Conservation (phyloP, 2,113 vertebrate genomes). For the Cheirogaleus medius region DNA sequence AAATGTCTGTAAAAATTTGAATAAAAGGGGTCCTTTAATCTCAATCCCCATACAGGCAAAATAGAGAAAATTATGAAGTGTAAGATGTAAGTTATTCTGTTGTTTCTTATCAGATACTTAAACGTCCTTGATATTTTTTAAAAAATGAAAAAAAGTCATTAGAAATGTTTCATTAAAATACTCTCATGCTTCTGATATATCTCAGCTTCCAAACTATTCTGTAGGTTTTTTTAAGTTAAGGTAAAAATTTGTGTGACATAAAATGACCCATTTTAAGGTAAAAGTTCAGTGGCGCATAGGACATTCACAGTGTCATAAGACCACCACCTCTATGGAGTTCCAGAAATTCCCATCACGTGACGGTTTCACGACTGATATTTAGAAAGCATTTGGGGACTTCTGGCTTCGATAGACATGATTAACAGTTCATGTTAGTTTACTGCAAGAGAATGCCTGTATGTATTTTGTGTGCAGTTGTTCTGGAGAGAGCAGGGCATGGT, state of each 20-base stretch:
- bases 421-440: neutral
- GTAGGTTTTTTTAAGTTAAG: neutral
- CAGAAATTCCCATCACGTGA: neutral
- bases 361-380: neutral
- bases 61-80: neutral
- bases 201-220: neutral
- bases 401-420: neutral
- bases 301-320: fast-evolving
- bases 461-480: neutral
- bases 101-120: neutral
- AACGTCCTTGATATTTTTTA: neutral
- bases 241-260: neutral
- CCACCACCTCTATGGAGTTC: neutral
- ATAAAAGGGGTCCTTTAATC: neutral
- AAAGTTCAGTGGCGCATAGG: neutral
- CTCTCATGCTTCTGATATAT: neutral
- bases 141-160: neutral
- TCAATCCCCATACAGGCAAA: neutral
- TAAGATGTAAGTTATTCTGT: neutral
- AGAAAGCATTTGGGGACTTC: neutral
- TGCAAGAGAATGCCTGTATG: neutral
- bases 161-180: neutral
- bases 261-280: neutral
- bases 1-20: neutral
- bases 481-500: neutral